Conservation (phyloP, 2,797 vertebrate genomes). For the Ptychobarbus kaznakovi region DNA sequence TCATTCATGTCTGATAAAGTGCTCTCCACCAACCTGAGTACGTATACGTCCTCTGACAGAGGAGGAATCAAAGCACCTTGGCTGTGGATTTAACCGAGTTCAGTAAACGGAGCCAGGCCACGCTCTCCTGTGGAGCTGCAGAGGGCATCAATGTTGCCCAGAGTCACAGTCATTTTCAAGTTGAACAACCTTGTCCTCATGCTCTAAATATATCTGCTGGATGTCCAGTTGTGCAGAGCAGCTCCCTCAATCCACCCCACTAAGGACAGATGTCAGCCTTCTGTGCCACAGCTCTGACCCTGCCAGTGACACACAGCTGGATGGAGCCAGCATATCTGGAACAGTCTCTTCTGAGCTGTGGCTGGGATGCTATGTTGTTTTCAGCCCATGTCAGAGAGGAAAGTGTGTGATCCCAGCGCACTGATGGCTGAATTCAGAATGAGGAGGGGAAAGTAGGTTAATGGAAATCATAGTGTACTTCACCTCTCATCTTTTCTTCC, state of each 20-base stretch:
- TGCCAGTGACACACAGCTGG: conserved; percentile 49
- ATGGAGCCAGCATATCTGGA: conserved; percentile 24
- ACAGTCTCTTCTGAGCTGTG: conserved; percentile 20
- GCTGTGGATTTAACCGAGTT: conserved; percentile 18
- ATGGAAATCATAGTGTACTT: conserved; percentile 36
- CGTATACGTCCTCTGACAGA: conserved; percentile 23
- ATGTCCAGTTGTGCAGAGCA: conserved; percentile 45
- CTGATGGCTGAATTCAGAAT: conserved; percentile 38
- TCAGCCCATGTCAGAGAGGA: conserved; percentile 20
- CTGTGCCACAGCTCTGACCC: conserved; percentile 30
- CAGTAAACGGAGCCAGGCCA: conserved; percentile 24
- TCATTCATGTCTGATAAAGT: not conserved
- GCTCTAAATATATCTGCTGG: conserved; percentile 56
- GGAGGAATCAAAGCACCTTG: conserved; percentile 20
- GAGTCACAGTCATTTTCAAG: conserved; percentile 53
- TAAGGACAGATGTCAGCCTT: conserved; percentile 59
- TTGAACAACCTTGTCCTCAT: conserved; percentile 55
- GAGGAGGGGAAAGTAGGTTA: conserved; percentile 55
- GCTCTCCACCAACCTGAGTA: not conserved
- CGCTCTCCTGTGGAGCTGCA: conserved; percentile 38
- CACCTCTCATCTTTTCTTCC: conserved; percentile 22
- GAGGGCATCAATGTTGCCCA: conserved; percentile 42
- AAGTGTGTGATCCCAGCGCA: conserved; percentile 11
- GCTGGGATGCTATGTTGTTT: conserved; percentile 10
- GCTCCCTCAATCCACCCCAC: conserved; percentile 34